Evolutionary conservation across 2,113 vertebrate genomes (phyloP), one percentile per base, ranked within the genome.

Genomic region (Muscicapa adusta): DNA sequence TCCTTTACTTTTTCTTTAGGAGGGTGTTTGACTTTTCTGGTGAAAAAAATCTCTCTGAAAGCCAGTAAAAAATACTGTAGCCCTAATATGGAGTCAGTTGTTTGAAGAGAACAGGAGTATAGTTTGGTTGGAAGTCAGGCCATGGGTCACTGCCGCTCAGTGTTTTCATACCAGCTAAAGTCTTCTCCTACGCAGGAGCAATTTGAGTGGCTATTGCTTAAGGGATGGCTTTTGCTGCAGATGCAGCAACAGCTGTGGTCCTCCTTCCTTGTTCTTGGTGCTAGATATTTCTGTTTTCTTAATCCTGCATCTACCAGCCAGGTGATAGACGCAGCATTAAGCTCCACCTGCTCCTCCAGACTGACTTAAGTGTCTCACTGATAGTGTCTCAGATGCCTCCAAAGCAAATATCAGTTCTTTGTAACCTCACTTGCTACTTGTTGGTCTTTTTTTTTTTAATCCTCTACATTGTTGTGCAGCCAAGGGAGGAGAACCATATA

Each of bases 161-260:
- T 63, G 54, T 60, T 91, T 75, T 72, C 14, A 8, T 70, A 33
- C 33, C 51, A 70, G 45, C 38, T 58, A 24, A 42, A 70, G 76
- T 43, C 11, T 13, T 34, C 51, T 68, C 10, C 53, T 91, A 1
- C 0, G 0, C 12, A 57, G 48, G 29, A 95, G 40, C 80, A 58
- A 10, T 20, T 56, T 1, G 0, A 42, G 18, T 14, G 19, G 43
- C 10, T 65, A 3, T 58, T 0, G 0, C 19, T 70, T 22, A 17
- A 48, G 34, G 48, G 20, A 33, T 66, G 36, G 74, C 26, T 87
- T 91, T 89, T 61, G 36, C 73, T 87, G 66, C 56, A 60, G 45
- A n/a, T 66, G 34, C 47, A 53, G 26, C 47, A 42, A 73, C 40
- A 36, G 54, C 77, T 89, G 47, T 66, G 47, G 14, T 78, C n/a